Conservation (phyloP, 2,888 invertebrate genomes). For the Aphrophora alni region DNA sequence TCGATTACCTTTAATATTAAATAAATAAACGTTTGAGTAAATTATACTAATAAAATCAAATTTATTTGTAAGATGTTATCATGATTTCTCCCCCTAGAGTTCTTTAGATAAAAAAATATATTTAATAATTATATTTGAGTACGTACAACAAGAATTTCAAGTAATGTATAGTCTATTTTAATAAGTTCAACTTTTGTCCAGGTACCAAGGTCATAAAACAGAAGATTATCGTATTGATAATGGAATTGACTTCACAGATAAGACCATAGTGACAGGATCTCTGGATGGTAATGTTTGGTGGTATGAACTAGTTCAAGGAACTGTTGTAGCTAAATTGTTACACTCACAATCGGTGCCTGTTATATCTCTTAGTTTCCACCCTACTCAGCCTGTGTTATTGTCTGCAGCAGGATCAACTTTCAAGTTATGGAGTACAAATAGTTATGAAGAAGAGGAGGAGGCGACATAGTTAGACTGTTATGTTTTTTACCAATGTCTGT, state of each 20-base stretch:
- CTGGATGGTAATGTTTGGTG: conserved; percentile 83
- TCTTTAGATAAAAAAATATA: too few species aligned
- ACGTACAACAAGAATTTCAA: too few species aligned
- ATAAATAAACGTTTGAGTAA: too few species aligned
- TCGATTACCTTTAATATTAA: too few species aligned
- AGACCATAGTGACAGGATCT: conserved; percentile 88
- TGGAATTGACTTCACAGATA: conserved; percentile 82
- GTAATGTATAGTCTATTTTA: too few species aligned
- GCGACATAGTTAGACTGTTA: not conserved
- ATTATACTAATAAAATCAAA: too few species aligned
- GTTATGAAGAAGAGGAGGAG: not conserved
- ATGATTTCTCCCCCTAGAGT: too few species aligned
- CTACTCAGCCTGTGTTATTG: conserved; percentile 71
- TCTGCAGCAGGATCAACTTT: conserved; percentile 77
- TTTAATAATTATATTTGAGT: too few species aligned
- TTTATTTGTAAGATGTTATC: too few species aligned
- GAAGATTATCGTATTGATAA: conserved; percentile 88
- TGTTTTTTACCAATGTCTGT: too few species aligned
- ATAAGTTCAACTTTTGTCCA: conserved; percentile 51
- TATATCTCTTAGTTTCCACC: conserved; percentile 84
- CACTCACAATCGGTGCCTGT: conserved; percentile 66
- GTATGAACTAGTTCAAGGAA: conserved; percentile 88
- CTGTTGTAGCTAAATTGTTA: conserved; percentile 61
- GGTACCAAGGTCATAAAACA: conserved; percentile 83
- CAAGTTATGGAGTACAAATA: conserved; percentile 67